Evolutionary conservation across 2,113 vertebrate genomes (phyloP), one percentile per base, ranked within the genome.

Genomic region (Lates calcarifer): DNA sequence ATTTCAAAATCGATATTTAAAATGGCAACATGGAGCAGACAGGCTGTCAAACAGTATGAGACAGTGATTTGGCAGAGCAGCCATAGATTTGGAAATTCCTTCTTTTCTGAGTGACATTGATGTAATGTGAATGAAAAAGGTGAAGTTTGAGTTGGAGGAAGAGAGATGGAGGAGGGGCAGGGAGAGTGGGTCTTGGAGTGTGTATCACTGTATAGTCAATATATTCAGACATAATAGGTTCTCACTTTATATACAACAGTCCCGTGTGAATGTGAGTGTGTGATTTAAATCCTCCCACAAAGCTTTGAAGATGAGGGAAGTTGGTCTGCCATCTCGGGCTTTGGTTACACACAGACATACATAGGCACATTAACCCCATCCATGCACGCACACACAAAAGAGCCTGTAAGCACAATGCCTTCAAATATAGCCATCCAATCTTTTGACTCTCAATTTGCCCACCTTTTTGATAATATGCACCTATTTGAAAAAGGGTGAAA

Each of bases 361-460:
- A 89, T 45, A 78, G 81, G 79, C 76, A 82, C 53, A 79, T 79
- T 83, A 87, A 74, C 61, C 70, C 61, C 51, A 18, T 60, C 51
- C 17, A 57, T 35, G 81, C 75, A 79, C 26, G 58, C 70, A 84
- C 69, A 84, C 83, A 87, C 76, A 87, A 85, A 92, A 84, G 79
- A 73, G 84, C 74, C 85, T 47, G 85, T 86, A 83, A 78, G 89
- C 92, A 94, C 90, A 94, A 92, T 91, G 79, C 90, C 82, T 89
- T 94, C 90, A 93, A 93, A 94, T 94, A 93, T 78, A 94, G 89
- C 91, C 66, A 56, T 90, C 86, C 88, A 92, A 94, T 94, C 91
- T 92, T 89, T 87, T 91, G 91, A 90, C 94, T 93, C 90, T 91
- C 92, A 91, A 93, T 94, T 94, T 94, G 87, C 90, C 84, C 89